phyloP scores from a whole-genome alignment of 2,888 invertebrate genomes.

The Tinea semifulvella region DNA sequence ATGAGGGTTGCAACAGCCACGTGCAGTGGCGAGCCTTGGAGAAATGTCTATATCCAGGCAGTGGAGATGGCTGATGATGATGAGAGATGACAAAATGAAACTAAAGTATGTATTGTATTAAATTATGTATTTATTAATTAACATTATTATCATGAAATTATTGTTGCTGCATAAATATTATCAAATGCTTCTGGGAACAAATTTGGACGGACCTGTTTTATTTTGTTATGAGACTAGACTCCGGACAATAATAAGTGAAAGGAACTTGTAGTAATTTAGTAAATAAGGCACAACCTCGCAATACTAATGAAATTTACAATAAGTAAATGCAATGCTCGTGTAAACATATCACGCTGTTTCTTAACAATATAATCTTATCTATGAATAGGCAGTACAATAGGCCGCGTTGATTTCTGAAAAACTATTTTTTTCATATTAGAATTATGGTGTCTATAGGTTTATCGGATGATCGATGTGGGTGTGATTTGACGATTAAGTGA shows the following conservation, averaged over 20 bases:
- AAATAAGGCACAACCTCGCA: slow-evolving; percentile 53
- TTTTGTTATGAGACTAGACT: slow-evolving; percentile 40
- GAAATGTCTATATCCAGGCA: too few relatives aligned
- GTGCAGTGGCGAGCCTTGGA: too few relatives aligned
- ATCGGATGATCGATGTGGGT: too few relatives aligned
- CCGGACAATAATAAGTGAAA: slow-evolving; percentile 33
- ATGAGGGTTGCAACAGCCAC: too few relatives aligned
- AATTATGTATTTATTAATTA: neutral
- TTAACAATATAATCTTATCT: neutral
- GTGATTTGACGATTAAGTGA: too few relatives aligned
- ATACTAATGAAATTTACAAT: slow-evolving; percentile 10
- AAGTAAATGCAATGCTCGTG: slow-evolving; percentile 5
- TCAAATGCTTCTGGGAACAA: slow-evolving; percentile 28
- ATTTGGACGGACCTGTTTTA: slow-evolving; percentile 61
- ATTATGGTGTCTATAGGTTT: too few relatives aligned
- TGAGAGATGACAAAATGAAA: too few relatives aligned
- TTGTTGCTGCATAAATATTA: slow-evolving; percentile 8
- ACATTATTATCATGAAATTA: slow-evolving; percentile 4
- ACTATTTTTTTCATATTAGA: too few relatives aligned
- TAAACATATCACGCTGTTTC: slow-evolving; percentile 1
- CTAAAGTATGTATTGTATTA: neutral
- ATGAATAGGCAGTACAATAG: neutral
- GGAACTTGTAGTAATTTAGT: slow-evolving; percentile 39
- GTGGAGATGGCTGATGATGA: too few relatives aligned
- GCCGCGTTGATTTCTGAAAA: too few relatives aligned